Base-by-base conservation (phyloP, 2,113 vertebrate species). In the Oryzias woworae region DNA sequence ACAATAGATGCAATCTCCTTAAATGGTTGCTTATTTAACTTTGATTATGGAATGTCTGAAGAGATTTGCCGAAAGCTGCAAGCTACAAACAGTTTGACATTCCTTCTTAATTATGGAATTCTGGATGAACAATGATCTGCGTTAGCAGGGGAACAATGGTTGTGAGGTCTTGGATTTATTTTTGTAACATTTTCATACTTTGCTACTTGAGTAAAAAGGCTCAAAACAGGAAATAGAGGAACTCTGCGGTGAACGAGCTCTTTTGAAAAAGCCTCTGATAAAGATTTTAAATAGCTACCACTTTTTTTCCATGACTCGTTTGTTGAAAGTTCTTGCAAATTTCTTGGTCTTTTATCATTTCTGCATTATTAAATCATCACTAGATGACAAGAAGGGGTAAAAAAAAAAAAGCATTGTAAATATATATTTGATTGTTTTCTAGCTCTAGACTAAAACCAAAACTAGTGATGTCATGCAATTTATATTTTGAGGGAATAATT, bases 91-190 rank as follows among this genome's bases (percentile, higher is more conserved):
- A 79, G 71, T 85, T 88, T 66, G 78, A 86, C 89, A 88, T 91
- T 92, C 90, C 81, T 84, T 49, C 75, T 82, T 89, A 88, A 93
- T 92, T 91, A 86, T 88, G 83, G 85, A 91, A 88, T 89, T 84
- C 83, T 87, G 83, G 75, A 85, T 76, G 79, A 88, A 88, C 78
- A 77, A 82, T 73, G 73, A 45, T 66, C 77, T 73, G 60, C 71
- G 43, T 73, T 80, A 81, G 71, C 61, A 50, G 64, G 62, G 59
- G 70, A 90, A 90, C 89, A 86, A 85, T 82, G 78, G 80, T 73
- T 86, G 75, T 83, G 68, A 85, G 84, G 78, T 87, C 72, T 62
- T 69, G 76, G 66, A 79, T 90, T 91, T 91, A 84, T 90, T 91
- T 90, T 87, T 83, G 72, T 77, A 87, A 82, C 48, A 42, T 85